Conservation (phyloP, 2,888 invertebrate genomes). For the Mylabris sibirica region DNA sequence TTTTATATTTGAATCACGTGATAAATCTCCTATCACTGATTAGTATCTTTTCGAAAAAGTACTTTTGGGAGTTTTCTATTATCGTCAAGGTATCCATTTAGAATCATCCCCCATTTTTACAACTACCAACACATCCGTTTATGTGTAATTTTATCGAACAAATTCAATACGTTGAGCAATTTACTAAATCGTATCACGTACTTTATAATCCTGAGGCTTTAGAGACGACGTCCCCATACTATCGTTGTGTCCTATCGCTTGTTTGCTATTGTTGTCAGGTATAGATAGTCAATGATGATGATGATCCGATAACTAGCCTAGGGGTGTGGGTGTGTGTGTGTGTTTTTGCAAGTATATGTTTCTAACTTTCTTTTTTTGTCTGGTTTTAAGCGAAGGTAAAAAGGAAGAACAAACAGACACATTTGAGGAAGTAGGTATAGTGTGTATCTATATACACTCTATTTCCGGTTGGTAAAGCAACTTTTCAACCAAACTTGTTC, state of each 20-base stretch:
- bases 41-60: not conserved
- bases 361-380: conserved; percentile 15
- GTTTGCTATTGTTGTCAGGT: conserved; percentile 3
- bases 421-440: conserved; percentile 28
- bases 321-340: not conserved
- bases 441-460: conserved; percentile 27
- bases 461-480: conserved; percentile 30
- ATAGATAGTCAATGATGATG: conserved; percentile 20
- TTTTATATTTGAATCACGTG: not conserved
- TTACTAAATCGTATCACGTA: conserved; percentile 34
- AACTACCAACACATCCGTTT: not conserved
- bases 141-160: conserved; percentile 15
- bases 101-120: not conserved
- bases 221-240: conserved; percentile 15
- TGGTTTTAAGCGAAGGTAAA: conserved; percentile 17
- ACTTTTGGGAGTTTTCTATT: not conserved
- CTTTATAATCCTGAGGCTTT: conserved; percentile 29
- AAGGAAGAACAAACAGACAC: conserved; percentile 18
- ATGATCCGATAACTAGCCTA: conserved; percentile 36
- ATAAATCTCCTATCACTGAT: no score
- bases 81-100: not conserved
- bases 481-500: not conserved
- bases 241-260: not conserved
- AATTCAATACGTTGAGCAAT: conserved; percentile 32
- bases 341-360: not conserved